A percentile compares a stretch with the other conserved stretches of the same genome.
These are phyloP conservation scores for Ispidina lecontei DNA, from an alignment of 2,797 vertebrate species.

Conservation along the genomic window DNA sequence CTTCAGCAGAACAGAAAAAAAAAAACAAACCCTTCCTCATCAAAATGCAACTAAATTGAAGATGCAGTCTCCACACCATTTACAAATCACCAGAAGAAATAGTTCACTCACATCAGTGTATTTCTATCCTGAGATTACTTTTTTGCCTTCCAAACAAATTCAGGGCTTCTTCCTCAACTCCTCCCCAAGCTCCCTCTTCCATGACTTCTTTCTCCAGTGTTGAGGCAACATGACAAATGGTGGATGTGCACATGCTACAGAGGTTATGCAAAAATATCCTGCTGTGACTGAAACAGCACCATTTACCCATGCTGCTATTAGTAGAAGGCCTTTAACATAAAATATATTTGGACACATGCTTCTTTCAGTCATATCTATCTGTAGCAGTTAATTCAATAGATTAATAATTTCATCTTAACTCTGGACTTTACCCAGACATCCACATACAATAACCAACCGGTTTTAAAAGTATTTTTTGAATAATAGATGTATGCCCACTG, in stretches of 20 bases:
- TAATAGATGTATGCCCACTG: background rate
- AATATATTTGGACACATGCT: background rate
- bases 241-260: background rate
- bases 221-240: background rate
- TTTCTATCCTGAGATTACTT: background rate
- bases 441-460: background rate
- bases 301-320: background rate
- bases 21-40: background rate
- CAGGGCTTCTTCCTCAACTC: background rate
- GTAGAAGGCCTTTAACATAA: background rate
- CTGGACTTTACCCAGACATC: slow-evolving; percentile 13
- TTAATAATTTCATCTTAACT: background rate
- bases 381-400: background rate
- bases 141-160: background rate
- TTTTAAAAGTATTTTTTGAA: background rate
- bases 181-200: background rate
- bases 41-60: background rate
- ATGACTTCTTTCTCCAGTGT: background rate
- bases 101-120: background rate
- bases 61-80: background rate
- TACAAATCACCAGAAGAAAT: background rate
- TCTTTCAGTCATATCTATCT: background rate
- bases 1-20: background rate
- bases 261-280: background rate
- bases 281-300: background rate